Percentiles rank a stretch among this genome's conserved stretches.
Conservation (phyloP, 2,888 invertebrate species). For the Zygaena filipendulae region DNA sequence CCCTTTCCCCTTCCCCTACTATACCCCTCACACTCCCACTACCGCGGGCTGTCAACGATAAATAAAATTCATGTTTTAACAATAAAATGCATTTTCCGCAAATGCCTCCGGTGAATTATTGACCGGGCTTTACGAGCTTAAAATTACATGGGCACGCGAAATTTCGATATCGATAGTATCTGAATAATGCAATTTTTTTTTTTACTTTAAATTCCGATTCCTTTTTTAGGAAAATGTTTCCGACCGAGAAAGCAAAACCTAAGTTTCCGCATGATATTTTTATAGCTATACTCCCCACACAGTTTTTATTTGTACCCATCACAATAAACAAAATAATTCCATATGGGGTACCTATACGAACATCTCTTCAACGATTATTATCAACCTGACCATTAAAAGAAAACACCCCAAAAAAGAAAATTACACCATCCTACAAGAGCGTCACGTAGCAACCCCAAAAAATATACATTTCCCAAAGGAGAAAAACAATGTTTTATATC, state of each 20-base stretch:
- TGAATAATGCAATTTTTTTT: too few relatives aligned
- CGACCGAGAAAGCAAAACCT: too few relatives aligned
- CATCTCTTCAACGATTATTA: too few relatives aligned
- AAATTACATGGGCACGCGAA: conserved; percentile 67
- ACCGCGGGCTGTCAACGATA: conserved; percentile 61
- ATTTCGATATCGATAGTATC: conserved; percentile 67
- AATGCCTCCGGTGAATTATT: conserved; percentile 66
- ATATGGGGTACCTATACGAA: too few relatives aligned
- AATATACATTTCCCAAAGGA: conserved; percentile 61
- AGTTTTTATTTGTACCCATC: too few relatives aligned
- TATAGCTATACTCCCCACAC: too few relatives aligned
- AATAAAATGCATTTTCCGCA: conserved; percentile 70
- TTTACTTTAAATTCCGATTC: too few relatives aligned
- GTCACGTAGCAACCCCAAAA: conserved; percentile 58
- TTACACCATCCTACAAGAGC: conserved; percentile 31
- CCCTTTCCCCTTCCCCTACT: conserved; percentile 25
- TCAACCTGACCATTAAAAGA: conserved; percentile 30
- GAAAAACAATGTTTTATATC: conserved; percentile 61
- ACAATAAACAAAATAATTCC: too few relatives aligned
- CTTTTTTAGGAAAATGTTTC: too few relatives aligned
- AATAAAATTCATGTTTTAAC: conserved; percentile 70
- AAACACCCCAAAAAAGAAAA: conserved; percentile 25
- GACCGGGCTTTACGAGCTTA: conserved; percentile 65
- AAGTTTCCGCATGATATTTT: too few relatives aligned
- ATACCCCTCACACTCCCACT: conserved; percentile 29